Base-by-base conservation (phyloP, 2,113 vertebrate genomes). In the Vicugna pacos region DNA sequence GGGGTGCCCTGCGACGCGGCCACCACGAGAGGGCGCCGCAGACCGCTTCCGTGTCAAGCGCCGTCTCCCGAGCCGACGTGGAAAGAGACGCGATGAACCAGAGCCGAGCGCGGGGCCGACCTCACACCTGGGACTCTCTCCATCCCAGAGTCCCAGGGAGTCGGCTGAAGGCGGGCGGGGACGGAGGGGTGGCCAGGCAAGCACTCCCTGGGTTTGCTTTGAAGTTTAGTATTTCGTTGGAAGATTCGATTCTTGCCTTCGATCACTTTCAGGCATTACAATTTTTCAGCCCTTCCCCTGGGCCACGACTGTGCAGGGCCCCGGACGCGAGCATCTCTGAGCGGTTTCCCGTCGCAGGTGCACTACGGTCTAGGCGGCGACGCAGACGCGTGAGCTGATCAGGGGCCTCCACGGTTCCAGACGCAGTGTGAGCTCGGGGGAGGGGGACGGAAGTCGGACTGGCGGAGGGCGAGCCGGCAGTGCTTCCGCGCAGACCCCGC, bases 21-120 rank as follows among this genome's bases (percentile, higher is more conserved):
- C 3, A 88, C 97, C 97, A 86, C 73, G 73, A 95, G 97, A 94
- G 91, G 97, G 91, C 32, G 1, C 35, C 38, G 42, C 50, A 92
- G 89, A 56, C 69, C 81, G 54, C 83, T 58, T 79, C 35, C 5
- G 48, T 72, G 89, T 64, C 62, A 35, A 56, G 32, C 1, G 0
- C 17, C 12, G 52, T 60, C 24, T 65, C n/a, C 6, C 3, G 4
- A 5, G 9, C 19, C 2, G 14, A 65, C 3, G 17, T 13, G 5
- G 16, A 28, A 79, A 54, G 64, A 89, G 26, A 26, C 35, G 6
- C 10, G 20, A 38, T 20, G 52, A 32, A 62, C 8, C 4, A 54
- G 10, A 19, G 28, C 60, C 50, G 7, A n/a, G 17, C 0, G 46
- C 35, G 38, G 24, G 50, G 28, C 5, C 60, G 50, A 28, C 0